Percentiles rank a stretch among this genome's conserved stretches.
Evolutionary conservation across 2,888 invertebrate genomes (phyloP).

Genomic region (Petrolisthes cinctipes): DNA sequence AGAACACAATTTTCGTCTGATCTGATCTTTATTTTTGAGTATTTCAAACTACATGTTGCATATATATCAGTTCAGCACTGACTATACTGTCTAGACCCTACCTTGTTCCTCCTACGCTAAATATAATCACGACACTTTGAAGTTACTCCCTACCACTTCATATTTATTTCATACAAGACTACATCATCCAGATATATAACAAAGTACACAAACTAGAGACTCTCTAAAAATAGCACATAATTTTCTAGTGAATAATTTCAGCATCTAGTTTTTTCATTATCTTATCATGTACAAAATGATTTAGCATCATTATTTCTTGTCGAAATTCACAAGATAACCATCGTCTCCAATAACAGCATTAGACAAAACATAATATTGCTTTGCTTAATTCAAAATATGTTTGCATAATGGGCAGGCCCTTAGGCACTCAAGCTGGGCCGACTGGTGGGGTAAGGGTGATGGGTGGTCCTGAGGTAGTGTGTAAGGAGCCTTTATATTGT

Average conservation of each 20-base stretch:
- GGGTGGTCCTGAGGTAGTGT: too few species aligned
- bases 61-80: slow-evolving; percentile 64
- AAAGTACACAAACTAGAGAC: slow-evolving; percentile 65
- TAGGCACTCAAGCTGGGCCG: slow-evolving; percentile 43
- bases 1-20: slow-evolving; percentile 31
- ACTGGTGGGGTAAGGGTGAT: background rate
- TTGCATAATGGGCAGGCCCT: slow-evolving; percentile 61
- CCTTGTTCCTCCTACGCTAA: slow-evolving; percentile 61
- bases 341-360: slow-evolving; percentile 57
- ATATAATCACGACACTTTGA: slow-evolving; percentile 61
- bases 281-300: slow-evolving; percentile 63
- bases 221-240: slow-evolving; percentile 65
- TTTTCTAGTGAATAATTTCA: slow-evolving; percentile 63
- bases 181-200: slow-evolving; percentile 65
- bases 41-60: slow-evolving; percentile 65
- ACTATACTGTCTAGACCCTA: slow-evolving; percentile 63
- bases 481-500: too few species aligned
- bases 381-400: slow-evolving; percentile 61
- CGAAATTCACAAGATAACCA: slow-evolving; percentile 63
- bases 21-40: slow-evolving; percentile 63
- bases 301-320: slow-evolving; percentile 40
- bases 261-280: slow-evolving; percentile 50
- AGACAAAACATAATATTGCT: slow-evolving; percentile 62
- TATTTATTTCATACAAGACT: slow-evolving; percentile 62
- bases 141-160: slow-evolving; percentile 58